Evolutionary conservation across 2,888 invertebrate species (phyloP), one percentile per base, ranked within the genome.

Genomic region (Lapara coniferarum): DNA sequence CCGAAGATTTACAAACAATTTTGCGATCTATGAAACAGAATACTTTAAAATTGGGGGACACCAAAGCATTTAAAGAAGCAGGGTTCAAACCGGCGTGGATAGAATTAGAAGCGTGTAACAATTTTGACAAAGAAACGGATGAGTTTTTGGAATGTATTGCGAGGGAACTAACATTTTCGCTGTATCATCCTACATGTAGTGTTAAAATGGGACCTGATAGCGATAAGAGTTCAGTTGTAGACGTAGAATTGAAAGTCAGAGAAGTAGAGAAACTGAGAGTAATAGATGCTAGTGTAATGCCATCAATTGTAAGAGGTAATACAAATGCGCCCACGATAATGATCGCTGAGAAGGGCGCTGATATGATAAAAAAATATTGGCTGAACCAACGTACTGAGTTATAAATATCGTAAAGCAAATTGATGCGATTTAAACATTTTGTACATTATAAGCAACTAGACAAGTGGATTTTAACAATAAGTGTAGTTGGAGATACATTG

Each of bases 101-200:
- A 25, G 84, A 88, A 53, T 57, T 89, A 6, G 84, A 86, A n/a
- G 82, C 84, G 1, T 91, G 91, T 71, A 82, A 81, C 53, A 25
- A 77, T 5, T 82, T 80, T 55, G 74, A 82, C 2, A 81, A 81
- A 68, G 68, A 70, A 10, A 82, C 82, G 49, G 86, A 89, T 66
- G 80, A 85, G 4, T 81, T 80, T 73, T 71, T 89, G 14, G 82
- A 86, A 69, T 90, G 90, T 68, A 74, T 82, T 53, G 72, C 83
- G 2, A 72, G 90, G 84, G 71, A 87, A 71, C 63, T 88, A 51
- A 89, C 90, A 2, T 84, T 88, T 71, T 87, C 90, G 0, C 95
- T 97, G 56, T 97, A 96, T 78, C 97, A 97, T 87, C 97, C 97
- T 0, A 95, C 95, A 2, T 95, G 97, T 66, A 95, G 95, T 0